phyloP scores from a whole-genome alignment of 2,797 vertebrate species.

The Ptychobarbus kaznakovi region DNA sequence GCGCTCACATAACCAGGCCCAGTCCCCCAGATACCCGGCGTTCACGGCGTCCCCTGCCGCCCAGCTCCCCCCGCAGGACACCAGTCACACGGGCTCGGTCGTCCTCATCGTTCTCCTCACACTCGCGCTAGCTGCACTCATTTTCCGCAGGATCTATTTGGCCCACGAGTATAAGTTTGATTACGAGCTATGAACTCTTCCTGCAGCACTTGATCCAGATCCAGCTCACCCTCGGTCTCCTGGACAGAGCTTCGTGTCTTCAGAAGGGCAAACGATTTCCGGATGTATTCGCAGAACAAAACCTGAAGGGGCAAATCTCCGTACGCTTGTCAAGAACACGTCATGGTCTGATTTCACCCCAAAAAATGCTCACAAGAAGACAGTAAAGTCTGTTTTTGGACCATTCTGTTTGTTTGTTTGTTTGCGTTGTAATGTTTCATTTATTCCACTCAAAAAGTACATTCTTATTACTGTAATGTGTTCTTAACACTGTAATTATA shows the following conservation, averaged over 20 bases:
- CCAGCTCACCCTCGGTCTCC: conserved; percentile 27
- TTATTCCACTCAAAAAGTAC: not conserved
- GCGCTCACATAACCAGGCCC: conserved; percentile 81
- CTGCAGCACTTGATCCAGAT: not conserved
- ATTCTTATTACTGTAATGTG: conserved; percentile 1
- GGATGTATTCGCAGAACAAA: not conserved
- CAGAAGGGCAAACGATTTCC: not conserved
- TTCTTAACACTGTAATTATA: not conserved
- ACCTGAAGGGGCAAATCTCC: not conserved
- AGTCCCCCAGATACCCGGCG: conserved; percentile 32
- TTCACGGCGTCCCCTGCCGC: conserved; percentile 65
- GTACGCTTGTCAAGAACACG: not conserved
- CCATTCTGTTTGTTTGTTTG: not conserved
- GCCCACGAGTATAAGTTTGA: conserved; percentile 93
- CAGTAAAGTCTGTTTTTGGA: not conserved
- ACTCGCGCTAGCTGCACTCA: conserved; percentile 90
- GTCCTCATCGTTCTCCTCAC: conserved; percentile 91
- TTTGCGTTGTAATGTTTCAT: not conserved
- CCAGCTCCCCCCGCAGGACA: conserved; percentile 75
- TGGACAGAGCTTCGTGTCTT: not conserved
- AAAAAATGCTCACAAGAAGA: not conserved
- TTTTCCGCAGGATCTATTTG: conserved; percentile 94
- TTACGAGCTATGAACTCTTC: conserved; percentile 86
- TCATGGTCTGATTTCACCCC: not conserved
- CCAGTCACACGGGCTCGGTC: conserved; percentile 81